phyloP scores from a whole-genome alignment of 2,113 vertebrate genomes.

The Carettochelys insculpta region DNA sequence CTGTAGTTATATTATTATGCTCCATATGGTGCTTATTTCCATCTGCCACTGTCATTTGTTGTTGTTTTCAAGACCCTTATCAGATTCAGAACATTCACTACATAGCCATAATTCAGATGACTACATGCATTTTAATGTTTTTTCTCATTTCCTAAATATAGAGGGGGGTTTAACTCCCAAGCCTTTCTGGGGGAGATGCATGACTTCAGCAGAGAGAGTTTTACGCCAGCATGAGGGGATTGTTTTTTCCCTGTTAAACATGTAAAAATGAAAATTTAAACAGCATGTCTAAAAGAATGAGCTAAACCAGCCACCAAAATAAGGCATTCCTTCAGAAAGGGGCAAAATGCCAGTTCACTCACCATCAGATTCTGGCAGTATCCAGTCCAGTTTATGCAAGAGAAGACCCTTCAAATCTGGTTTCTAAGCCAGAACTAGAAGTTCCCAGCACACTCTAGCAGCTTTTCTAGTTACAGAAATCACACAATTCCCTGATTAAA shows the following conservation, averaged over 20 bases:
- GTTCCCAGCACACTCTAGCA: neutral
- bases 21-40: constrained; percentile 66
- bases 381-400: neutral
- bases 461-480: neutral
- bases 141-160: neutral
- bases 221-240: neutral
- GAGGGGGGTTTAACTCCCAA: neutral
- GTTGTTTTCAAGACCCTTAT: constrained; percentile 50
- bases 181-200: neutral
- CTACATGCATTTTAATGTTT: neutral
- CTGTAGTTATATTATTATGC: constrained; percentile 16
- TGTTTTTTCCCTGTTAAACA: neutral
- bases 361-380: neutral
- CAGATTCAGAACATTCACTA: constrained; percentile 53
- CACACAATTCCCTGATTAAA: neutral
- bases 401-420: neutral
- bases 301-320: neutral
- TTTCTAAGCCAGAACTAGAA: neutral
- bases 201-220: neutral
- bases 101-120: constrained; percentile 2
- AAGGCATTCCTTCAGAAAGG: neutral
- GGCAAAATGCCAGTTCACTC: neutral
- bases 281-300: neutral
- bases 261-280: neutral
- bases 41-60: constrained; percentile 30